Evolutionary conservation across 2,888 invertebrate species (phyloP), one percentile per base, ranked within the genome.

Genomic region (Endotricha flammealis): DNA sequence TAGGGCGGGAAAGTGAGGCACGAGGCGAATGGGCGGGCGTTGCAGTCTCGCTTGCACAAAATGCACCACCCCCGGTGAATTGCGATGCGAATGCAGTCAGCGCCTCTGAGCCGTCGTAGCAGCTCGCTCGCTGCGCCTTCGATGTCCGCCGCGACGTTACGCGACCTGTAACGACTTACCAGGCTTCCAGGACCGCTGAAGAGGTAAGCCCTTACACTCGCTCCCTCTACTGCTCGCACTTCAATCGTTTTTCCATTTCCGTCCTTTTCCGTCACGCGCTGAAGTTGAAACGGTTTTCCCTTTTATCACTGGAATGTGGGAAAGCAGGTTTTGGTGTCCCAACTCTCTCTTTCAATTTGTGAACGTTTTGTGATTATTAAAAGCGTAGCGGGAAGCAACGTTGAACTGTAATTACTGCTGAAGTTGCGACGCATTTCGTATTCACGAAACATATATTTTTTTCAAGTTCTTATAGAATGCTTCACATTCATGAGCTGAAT

Each of bases 1-100:
- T 76, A 81, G 81, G 83, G 86, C 83, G 83, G 79, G 80, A 85
- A 85, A 79, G 83, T 80, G 82, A 85, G 79, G 77, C 76, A 80
- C 71, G 68, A 74, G 74, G 76, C 69, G 64, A 77, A 76, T 80
- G 83, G 86, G 87, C 80, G 81, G 76, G 68, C 51, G 60, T 49
- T 76, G 82, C 81, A 81, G 81, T 86, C 83, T 83, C 83, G 78
- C 85, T 86, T 83, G 82, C 83, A 80, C 80, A 71, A 54, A 63
- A 66, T 82, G 82, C 82, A 80, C 83, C 81, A 79, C 82, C 86
- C 83, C 78, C 70, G 61, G 48, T 54, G 61, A 61, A 68, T 56
- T 60, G 57, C 62, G 66, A 60, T 64, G 74, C 69, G 69, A 62
- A 64, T 77, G 75, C 82, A 85, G 86, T 85, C 64, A 62, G 69